Evolutionary conservation across 2,113 vertebrate genomes (phyloP).

Genomic region (Puffinus mauretanicus): DNA sequence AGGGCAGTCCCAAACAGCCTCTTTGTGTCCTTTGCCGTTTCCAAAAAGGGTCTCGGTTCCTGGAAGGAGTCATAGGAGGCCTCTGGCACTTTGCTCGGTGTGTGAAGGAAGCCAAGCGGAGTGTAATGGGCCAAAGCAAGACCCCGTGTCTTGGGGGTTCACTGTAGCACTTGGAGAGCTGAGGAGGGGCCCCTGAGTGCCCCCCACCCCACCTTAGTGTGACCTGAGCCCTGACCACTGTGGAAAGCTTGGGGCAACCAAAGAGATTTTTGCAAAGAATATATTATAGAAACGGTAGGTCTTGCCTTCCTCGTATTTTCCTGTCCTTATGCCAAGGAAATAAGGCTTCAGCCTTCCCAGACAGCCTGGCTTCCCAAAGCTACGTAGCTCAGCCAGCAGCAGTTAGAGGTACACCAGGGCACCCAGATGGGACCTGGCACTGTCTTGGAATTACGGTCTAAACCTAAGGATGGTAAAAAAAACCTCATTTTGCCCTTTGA

Average conservation of each 20-base stretch:
- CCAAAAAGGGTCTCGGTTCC: not conserved
- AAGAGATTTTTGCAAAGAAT: not conserved
- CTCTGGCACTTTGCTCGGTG: not conserved
- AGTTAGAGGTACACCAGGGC: not conserved
- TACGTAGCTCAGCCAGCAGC: fast-evolving
- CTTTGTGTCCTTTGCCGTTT: not conserved
- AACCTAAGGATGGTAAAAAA: not conserved
- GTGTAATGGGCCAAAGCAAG: not conserved
- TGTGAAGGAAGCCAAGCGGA: not conserved
- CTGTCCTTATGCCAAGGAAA: not conserved
- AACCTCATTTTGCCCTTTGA: not conserved
- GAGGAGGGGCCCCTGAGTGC: not conserved
- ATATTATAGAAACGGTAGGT: fast-evolving
- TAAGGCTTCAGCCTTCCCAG: not conserved
- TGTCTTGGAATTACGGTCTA: not conserved
- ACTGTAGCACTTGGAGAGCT: not conserved
- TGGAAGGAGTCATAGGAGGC: not conserved
- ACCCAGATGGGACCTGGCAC: not conserved
- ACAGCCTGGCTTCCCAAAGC: not conserved
- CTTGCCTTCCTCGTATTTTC: fast-evolving
- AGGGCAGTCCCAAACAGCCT: not conserved
- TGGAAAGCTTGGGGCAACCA: not conserved
- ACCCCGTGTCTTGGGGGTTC: fast-evolving
- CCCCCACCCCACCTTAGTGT: not conserved
- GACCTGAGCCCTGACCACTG: not conserved